These are phyloP conservation scores for Halesus radiatus DNA, from an alignment of 1,140 invertebrate genomes.

Conservation along the genomic window DNA sequence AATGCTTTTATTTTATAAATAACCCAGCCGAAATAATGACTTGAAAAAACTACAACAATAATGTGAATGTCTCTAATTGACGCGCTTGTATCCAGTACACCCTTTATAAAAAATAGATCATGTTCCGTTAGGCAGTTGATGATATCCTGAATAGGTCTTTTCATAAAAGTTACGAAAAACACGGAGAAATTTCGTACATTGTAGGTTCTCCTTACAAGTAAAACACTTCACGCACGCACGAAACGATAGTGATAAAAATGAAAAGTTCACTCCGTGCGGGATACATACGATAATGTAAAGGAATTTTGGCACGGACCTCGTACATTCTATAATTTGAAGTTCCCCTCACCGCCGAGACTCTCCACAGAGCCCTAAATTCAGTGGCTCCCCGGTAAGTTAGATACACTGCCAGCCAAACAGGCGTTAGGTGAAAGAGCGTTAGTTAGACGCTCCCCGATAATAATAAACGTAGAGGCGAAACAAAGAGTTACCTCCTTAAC, in stretches of 20 bases:
- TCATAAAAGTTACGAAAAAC: too few relatives aligned
- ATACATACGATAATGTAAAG: not conserved
- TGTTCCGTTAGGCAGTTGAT: too few relatives aligned
- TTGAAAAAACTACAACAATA: too few relatives aligned
- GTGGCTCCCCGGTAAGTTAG: slow-evolving; percentile 44
- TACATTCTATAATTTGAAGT: slow-evolving; percentile 2
- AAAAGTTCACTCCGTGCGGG: too few relatives aligned
- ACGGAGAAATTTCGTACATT: not conserved
- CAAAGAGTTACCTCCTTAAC: slow-evolving; percentile 49
- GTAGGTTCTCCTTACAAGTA: not conserved
- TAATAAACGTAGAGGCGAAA: slow-evolving; percentile 50
- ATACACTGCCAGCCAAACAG: slow-evolving; percentile 45
- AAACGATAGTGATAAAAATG: too few relatives aligned
- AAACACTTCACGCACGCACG: too few relatives aligned
- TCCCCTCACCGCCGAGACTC: not conserved
- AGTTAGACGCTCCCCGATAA: slow-evolving; percentile 51
- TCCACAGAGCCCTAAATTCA: slow-evolving; percentile 38
- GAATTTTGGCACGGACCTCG: not conserved
- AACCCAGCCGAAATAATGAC: too few relatives aligned
- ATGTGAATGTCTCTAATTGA: too few relatives aligned
- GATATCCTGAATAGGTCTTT: too few relatives aligned
- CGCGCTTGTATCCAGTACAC: too few relatives aligned
- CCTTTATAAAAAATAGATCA: too few relatives aligned
- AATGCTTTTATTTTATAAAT: too few relatives aligned
- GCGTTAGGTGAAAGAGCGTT: slow-evolving; percentile 28